Conservation (phyloP, 2,888 invertebrate species). For the Xylophagus ater region DNA sequence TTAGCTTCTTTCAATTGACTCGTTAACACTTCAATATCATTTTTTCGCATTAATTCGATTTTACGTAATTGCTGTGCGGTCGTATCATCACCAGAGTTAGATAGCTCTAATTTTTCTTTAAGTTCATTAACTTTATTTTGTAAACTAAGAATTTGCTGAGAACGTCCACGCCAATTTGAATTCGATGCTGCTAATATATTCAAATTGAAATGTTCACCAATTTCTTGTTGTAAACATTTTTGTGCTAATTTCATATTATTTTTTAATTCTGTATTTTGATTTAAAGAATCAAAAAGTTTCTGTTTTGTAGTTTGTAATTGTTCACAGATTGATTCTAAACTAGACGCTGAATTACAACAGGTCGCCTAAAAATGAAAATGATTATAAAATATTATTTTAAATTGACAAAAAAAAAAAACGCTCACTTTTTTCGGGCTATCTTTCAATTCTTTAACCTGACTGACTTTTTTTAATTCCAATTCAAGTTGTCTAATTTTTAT, state of each 20-base stretch:
- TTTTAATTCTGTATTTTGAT: constrained; percentile 54
- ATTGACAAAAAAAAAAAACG: not conserved
- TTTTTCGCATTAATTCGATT: constrained; percentile 43
- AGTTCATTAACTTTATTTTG: constrained; percentile 58
- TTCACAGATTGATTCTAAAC: constrained; percentile 27
- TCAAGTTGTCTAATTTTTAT: constrained; percentile 22
- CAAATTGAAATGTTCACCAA: constrained; percentile 59
- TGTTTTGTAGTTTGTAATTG: constrained; percentile 48
- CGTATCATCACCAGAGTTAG: constrained; percentile 6
- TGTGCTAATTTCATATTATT: constrained; percentile 61
- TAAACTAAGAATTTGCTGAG: constrained; percentile 59
- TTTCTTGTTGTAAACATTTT: constrained; percentile 62
- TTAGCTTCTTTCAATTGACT: constrained; percentile 48
- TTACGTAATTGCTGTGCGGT: constrained; percentile 38
- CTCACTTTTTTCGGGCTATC: not conserved
- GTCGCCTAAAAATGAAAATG: constrained; percentile 2
- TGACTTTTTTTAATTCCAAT: constrained; percentile 4
- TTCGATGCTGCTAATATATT: constrained; percentile 47
- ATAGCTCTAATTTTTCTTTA: constrained; percentile 44
- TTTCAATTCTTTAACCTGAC: constrained; percentile 1
- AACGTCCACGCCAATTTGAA: constrained; percentile 63
- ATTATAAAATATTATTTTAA: too few relatives aligned
- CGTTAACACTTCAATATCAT: constrained; percentile 47
- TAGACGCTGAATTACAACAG: constrained; percentile 1
- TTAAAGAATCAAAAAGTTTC: constrained; percentile 58